Evolutionary conservation across 37 sponge, comb jelly and placozoan genomes (phyloP), one percentile per base, ranked within the genome.

Genomic region (Hexactinellida sp.): DNA sequence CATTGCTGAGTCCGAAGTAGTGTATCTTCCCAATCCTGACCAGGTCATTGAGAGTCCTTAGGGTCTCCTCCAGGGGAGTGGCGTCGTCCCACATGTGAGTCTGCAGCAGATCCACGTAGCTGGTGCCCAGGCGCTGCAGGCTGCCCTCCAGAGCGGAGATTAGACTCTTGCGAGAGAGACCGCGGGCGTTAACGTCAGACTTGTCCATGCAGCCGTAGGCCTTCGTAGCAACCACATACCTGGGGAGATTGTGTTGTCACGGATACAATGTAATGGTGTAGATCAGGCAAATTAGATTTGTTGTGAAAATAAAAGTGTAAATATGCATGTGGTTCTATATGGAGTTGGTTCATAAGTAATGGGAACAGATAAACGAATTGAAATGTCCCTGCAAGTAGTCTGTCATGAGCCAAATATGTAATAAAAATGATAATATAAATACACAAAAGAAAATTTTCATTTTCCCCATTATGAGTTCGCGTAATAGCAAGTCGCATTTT

Each of bases 1-100:
- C 96, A 55, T 95, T 95, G 86, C 96, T 95, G 54, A 95, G 87
- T 36, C 96, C 96, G 25, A 95, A 36, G 51, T 95, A 95, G 55
- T 83, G 89, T 7, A 95, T 88, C 90, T 95, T 95, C 9, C 96
- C 93, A 55, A 32, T 32, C 36, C 82, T 51, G 19, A 95, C 96
- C 36, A 95, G 91, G 63, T 91, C 92, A 55, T 91, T 89, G 51
- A 95, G 91, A 0, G 94, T 90, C 0, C 89, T 35, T 36, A 95
- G 83, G 13, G 93, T 93, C 88, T 95, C 96, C 84, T 95, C 96
- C 51, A 95, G 28, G 5, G 92, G 91, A 0, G 96, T 93, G 21
- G 93, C 96, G 83, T 88, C 92, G 55, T 95, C 96, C 96, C 96
- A 95, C 52, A 90, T 88, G 54, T 95, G 96, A 5, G 86, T 93